Evolutionary conservation across 2,888 invertebrate species (phyloP).

Genomic region (Heteromyza rotundicornis): DNA sequence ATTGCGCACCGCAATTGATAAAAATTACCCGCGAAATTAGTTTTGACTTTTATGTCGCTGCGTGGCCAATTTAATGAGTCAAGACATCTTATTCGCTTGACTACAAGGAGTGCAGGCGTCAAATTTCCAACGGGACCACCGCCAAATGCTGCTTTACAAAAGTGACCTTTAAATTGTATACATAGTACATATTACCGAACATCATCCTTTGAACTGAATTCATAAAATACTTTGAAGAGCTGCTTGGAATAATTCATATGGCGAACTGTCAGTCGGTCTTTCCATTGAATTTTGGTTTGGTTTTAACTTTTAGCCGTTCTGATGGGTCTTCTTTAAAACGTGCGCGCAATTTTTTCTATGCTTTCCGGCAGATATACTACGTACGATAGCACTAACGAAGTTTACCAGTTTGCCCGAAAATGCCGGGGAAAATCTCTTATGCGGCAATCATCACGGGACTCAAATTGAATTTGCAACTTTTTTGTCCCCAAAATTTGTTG

Average conservation of each 20-base stretch:
- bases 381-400: constrained; percentile 11
- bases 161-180: too few species aligned
- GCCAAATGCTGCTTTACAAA: too few species aligned
- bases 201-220: too few species aligned
- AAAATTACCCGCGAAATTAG: constrained; percentile 29
- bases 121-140: too few species aligned
- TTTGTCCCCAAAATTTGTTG: constrained; percentile 7
- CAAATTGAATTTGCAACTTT: constrained; percentile 41
- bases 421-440: constrained; percentile 9
- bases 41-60: constrained; percentile 20
- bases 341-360: background rate
- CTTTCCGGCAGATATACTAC: background rate
- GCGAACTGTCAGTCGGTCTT: constrained; percentile 9
- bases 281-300: constrained; percentile 12
- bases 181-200: too few species aligned
- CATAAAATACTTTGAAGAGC: too few species aligned
- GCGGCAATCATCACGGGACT: constrained; percentile 34
- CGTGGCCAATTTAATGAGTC: background rate
- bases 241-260: constrained; percentile 7
- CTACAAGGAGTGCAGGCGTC: too few species aligned
- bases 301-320: background rate
- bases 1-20: constrained; percentile 29
- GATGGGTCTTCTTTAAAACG: background rate
- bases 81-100: too few species aligned
- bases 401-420: constrained; percentile 6